Conservation (phyloP, 2,888 invertebrate genomes). For the Sipha maydis region DNA sequence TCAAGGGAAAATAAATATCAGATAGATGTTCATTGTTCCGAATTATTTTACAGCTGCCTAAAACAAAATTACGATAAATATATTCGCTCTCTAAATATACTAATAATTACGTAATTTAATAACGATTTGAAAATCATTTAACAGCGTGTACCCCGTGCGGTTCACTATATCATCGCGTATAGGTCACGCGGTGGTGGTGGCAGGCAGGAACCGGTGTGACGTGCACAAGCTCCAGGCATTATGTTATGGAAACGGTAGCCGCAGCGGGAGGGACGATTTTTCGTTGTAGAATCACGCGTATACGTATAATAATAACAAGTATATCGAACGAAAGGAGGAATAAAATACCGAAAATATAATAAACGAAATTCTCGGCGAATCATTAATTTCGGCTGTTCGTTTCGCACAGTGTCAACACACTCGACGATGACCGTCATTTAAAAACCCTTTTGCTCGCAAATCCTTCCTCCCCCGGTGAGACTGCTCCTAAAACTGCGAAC, state of each 20-base stretch:
- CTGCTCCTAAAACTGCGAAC: not conserved
- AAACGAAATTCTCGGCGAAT: constrained; percentile 28
- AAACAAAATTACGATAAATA: no score
- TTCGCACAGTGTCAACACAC: constrained; percentile 55
- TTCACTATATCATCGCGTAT: no score
- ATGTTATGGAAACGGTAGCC: constrained; percentile 40
- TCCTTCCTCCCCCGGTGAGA: not conserved
- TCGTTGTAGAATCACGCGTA: not conserved
- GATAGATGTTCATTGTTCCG: no score
- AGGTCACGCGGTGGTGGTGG: no score
- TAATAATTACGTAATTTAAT: no score
- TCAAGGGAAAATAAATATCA: no score
- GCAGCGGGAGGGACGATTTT: constrained; percentile 23
- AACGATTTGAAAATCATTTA: no score
- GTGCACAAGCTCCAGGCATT: not conserved
- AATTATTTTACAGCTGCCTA: no score
- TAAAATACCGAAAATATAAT: constrained; percentile 21
- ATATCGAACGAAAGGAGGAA: not conserved
- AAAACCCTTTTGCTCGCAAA: constrained; percentile 44
- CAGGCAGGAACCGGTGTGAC: not conserved
- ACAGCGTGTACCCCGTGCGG: no score
- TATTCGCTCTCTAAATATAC: no score
- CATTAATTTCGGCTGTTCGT: constrained; percentile 48
- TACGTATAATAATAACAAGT: not conserved
- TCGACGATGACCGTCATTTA: constrained; percentile 39